Conservation (phyloP, 1,140 invertebrate genomes). For the Papilio polytes region DNA sequence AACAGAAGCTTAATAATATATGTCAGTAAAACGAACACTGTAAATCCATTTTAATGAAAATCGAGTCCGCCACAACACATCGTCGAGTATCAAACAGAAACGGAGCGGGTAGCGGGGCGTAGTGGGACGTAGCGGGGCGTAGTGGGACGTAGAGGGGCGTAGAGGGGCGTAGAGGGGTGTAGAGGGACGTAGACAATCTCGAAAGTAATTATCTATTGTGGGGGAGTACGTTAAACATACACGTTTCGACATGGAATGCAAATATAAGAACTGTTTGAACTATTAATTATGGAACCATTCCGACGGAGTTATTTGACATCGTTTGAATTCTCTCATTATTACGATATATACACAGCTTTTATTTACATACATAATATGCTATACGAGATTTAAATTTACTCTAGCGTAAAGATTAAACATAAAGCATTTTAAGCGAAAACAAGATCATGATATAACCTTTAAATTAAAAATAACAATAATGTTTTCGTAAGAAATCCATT, state of each 20-base stretch:
- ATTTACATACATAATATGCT: background rate
- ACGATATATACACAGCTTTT: background rate
- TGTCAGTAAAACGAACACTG: slow-evolving; percentile 18
- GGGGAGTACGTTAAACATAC: slow-evolving; percentile 23
- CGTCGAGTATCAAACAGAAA: slow-evolving; percentile 1
- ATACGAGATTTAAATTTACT: no score
- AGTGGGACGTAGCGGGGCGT: slow-evolving; percentile 13
- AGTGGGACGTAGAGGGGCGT: slow-evolving; percentile 14
- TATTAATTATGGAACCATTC: slow-evolving; percentile 19
- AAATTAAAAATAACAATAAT: slow-evolving; percentile 17
- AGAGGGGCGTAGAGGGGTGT: slow-evolving; percentile 13
- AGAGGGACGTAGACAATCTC: slow-evolving; percentile 28
- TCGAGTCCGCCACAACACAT: slow-evolving; percentile 28
- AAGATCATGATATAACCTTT: background rate
- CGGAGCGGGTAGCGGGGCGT: background rate
- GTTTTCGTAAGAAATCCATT: slow-evolving; percentile 3
- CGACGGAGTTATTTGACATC: slow-evolving; percentile 9
- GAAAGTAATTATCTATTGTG: slow-evolving; percentile 37
- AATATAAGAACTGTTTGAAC: slow-evolving; percentile 33
- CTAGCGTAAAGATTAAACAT: background rate
- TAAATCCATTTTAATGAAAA: slow-evolving; percentile 32
- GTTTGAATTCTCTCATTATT: slow-evolving; percentile 8
- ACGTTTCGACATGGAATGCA: slow-evolving; percentile 29
- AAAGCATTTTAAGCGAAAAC: background rate
- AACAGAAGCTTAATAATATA: slow-evolving; percentile 15